phyloP scores from a whole-genome alignment of 1,140 invertebrate genomes.

The Berghia stephanieae region DNA sequence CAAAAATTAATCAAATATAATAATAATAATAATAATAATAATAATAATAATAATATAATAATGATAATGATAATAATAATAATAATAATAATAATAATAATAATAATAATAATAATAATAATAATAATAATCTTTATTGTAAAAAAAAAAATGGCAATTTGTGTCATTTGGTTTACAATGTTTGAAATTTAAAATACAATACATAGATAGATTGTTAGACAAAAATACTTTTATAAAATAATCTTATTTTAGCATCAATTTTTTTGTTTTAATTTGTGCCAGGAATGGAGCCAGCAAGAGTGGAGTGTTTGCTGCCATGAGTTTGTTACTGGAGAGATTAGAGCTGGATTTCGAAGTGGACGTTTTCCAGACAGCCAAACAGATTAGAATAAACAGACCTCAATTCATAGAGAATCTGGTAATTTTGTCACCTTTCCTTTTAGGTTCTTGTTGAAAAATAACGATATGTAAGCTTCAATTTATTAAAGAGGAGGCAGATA shows the following conservation, averaged over 20 bases:
- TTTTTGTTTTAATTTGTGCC: constrained; percentile 14
- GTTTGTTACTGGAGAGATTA: constrained; percentile 66
- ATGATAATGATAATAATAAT: no score
- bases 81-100: no score
- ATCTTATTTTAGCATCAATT: neutral
- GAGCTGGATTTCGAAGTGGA: constrained; percentile 68
- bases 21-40: no score
- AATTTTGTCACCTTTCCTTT: constrained; percentile 31
- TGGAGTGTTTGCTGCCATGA: constrained; percentile 66
- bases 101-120: no score
- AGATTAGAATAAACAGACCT: constrained; percentile 60
- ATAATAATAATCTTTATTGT: no score
- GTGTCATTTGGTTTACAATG: no score
- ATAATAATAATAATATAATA: no score
- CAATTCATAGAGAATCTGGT: constrained; percentile 64
- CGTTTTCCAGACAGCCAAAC: constrained; percentile 69
- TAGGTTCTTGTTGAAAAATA: neutral
- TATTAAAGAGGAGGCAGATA: no score
- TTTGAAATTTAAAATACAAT: no score
- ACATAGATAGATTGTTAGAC: neutral
- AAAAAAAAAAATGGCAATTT: no score
- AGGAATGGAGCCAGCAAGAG: constrained; percentile 68
- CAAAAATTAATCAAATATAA: no score
- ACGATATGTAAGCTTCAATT: neutral
- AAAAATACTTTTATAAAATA: neutral